These are phyloP conservation scores for Urocolius indicus DNA, from an alignment of 2,113 vertebrate species.

Conservation along the genomic window DNA sequence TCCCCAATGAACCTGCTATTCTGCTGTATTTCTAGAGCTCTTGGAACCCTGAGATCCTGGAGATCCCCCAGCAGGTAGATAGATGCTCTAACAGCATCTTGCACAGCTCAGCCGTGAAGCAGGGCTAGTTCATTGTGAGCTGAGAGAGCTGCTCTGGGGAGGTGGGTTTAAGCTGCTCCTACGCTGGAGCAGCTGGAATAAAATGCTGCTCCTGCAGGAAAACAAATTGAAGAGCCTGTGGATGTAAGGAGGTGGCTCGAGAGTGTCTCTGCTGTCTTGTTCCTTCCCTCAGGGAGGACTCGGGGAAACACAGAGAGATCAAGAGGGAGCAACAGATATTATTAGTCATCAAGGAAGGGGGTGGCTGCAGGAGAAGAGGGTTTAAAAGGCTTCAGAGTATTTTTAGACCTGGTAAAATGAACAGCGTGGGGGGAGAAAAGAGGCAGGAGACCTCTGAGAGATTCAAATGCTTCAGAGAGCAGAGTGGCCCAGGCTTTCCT, in stretches of 20 bases:
- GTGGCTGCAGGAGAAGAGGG: constrained; percentile 40
- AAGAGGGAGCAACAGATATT: constrained; percentile 46
- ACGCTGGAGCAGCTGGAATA: not conserved
- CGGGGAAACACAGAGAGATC: constrained; percentile 27
- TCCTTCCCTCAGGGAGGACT: constrained; percentile 9
- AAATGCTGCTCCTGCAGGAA: not conserved
- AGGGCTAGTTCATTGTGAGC: not conserved
- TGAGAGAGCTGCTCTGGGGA: not conserved
- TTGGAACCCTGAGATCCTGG: not conserved
- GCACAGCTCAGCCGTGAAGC: not conserved
- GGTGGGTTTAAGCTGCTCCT: not conserved
- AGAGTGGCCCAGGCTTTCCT: rapidly evolving
- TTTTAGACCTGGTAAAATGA: constrained; percentile 60
- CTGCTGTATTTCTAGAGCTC: not conserved
- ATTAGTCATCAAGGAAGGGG: constrained; percentile 54
- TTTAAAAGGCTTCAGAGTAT: constrained; percentile 35
- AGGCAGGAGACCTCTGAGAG: not conserved
- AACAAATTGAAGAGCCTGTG: not conserved
- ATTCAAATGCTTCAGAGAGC: not conserved
- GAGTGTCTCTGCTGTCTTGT: not conserved
- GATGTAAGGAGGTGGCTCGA: not conserved
- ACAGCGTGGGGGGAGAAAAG: not conserved
- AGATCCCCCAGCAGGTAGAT: not conserved
- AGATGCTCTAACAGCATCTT: not conserved
- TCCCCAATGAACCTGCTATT: not conserved